Percentiles rank a stretch among this genome's conserved stretches.
Evolutionary conservation across 2,888 invertebrate genomes (phyloP).

Genomic region (Caenorhabditis sp.): DNA sequence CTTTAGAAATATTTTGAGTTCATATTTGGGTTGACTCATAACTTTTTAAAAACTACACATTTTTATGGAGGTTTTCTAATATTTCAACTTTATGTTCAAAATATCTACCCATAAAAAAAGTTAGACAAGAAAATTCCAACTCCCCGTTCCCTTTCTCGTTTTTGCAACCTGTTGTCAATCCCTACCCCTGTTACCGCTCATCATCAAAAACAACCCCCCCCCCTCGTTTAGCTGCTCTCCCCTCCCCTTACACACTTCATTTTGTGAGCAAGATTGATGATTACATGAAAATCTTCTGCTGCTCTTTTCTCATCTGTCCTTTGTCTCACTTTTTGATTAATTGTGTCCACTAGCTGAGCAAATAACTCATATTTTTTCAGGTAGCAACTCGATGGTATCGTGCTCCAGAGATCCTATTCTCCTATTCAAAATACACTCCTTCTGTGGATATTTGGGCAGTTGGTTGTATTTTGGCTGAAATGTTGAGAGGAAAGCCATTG

Average conservation of each 20-base stretch:
- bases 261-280: conserved; percentile 40
- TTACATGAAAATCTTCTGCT: neutral
- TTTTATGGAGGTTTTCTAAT: too few species aligned
- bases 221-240: neutral
- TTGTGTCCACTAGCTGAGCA: too few species aligned
- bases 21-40: too few species aligned
- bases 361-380: too few species aligned
- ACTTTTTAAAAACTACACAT: too few species aligned
- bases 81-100: too few species aligned
- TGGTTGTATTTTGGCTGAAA: conserved; percentile 64
- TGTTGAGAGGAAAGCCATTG: conserved; percentile 54
- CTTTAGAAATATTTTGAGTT: too few species aligned
- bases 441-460: conserved; percentile 59
- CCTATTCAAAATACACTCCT: conserved; percentile 34
- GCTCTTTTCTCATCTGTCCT: neutral
- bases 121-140: too few species aligned
- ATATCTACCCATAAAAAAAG: too few species aligned
- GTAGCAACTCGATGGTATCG: conserved; percentile 65
- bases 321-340: neutral
- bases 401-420: conserved; percentile 65
- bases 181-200: too few species aligned
- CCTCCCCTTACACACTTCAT: neutral
- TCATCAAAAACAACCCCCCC: neutral
- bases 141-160: conserved; percentile 1
- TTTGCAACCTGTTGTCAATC: neutral